A percentile compares a stretch with the other conserved stretches of the same genome.
phyloP scores from a whole-genome alignment of 2,888 invertebrate species.

The Monopis laevigella region DNA sequence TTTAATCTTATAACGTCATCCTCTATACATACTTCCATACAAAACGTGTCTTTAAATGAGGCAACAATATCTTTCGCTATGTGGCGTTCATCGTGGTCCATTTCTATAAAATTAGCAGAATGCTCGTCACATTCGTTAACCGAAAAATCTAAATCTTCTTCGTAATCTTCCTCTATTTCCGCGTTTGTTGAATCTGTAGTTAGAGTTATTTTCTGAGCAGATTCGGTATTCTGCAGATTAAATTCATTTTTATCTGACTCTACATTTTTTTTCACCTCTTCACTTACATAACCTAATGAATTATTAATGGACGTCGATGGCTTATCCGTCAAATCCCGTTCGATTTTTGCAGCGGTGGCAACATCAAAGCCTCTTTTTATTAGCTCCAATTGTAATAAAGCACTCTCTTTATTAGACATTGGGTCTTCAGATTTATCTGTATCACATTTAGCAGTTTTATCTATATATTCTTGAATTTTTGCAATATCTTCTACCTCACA shows the following conservation, averaged over 20 bases:
- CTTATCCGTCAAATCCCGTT: slow-evolving; percentile 48
- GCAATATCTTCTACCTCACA: slow-evolving; percentile 45
- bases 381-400: slow-evolving; percentile 46
- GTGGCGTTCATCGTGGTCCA: slow-evolving; percentile 30
- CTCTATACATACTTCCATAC: slow-evolving; percentile 52
- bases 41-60: slow-evolving; percentile 48
- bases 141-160: slow-evolving; percentile 39
- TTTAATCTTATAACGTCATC: slow-evolving; percentile 43
- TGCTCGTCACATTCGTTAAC: slow-evolving; percentile 41
- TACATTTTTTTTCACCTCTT: no score
- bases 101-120: slow-evolving; percentile 35
- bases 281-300: no score
- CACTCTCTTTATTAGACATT: slow-evolving; percentile 24
- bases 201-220: no score
- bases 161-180: slow-evolving; percentile 32
- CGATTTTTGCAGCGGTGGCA: slow-evolving; percentile 54
- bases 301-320: no score
- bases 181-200: no score
- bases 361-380: slow-evolving; percentile 52
- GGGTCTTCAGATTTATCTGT: slow-evolving; percentile 17
- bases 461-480: slow-evolving; percentile 50
- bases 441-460: slow-evolving; percentile 21
- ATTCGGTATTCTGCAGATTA: no score
- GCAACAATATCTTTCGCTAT: slow-evolving; percentile 23
- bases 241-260: no score